Conservation (phyloP, 2,797 vertebrate species). For the Eutrigla gurnardus region DNA sequence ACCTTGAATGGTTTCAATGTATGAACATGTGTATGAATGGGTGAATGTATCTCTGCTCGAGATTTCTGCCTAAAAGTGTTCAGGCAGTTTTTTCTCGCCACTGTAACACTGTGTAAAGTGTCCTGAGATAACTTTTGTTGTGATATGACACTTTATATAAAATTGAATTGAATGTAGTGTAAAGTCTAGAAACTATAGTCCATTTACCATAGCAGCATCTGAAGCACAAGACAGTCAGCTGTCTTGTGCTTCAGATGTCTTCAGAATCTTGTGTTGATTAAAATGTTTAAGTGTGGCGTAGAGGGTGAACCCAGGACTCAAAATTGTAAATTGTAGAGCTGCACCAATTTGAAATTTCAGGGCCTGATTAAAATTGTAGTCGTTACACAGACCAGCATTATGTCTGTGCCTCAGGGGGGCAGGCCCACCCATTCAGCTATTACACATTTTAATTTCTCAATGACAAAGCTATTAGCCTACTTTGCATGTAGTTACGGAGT, state of each 20-base stretch:
- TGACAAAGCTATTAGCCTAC: not conserved
- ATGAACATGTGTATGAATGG: too few species aligned
- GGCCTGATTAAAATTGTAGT: not conserved
- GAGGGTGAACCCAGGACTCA: not conserved
- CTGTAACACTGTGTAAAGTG: too few species aligned
- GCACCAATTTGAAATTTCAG: not conserved
- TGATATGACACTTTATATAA: too few species aligned
- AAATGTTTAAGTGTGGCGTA: not conserved
- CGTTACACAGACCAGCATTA: not conserved
- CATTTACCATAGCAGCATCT: not conserved
- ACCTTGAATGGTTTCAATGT: too few species aligned
- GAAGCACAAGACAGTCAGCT: conserved; percentile 28
- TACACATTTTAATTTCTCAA: not conserved
- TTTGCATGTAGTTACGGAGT: not conserved
- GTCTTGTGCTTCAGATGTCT: too few species aligned
- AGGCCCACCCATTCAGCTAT: not conserved
- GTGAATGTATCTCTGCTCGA: too few species aligned
- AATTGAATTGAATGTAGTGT: too few species aligned
- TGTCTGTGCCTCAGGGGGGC: not conserved
- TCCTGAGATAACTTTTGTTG: too few species aligned
- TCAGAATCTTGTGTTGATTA: not conserved
- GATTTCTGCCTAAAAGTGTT: too few species aligned
- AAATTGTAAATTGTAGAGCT: not conserved
- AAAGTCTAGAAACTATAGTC: too few species aligned
- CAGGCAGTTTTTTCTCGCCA: too few species aligned